Evolutionary conservation across 2,888 invertebrate genomes (phyloP).

Genomic region (Melieria crassipennis): DNA sequence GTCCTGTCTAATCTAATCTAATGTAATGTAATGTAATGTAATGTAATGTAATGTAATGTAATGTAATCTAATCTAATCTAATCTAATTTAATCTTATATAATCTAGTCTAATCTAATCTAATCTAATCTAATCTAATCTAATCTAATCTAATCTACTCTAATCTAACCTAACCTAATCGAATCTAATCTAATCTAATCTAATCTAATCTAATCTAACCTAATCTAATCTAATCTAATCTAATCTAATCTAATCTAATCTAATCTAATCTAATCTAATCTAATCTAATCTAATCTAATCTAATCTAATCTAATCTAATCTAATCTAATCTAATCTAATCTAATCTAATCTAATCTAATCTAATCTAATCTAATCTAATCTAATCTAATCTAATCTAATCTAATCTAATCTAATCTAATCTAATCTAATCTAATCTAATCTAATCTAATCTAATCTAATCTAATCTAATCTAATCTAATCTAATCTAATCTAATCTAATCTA

Average conservation of each 20-base stretch:
- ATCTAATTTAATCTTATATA: not conserved
- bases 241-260: no score
- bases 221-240: no score
- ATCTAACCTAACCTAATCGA: not conserved
- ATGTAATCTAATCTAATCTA: not conserved
- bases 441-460: not conserved
- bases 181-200: not conserved
- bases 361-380: no score
- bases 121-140: not conserved
- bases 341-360: no score
- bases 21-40: not conserved
- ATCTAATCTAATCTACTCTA: not conserved
- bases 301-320: no score
- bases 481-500: not conserved
- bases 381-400: no score
- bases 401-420: no score
- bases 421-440: not conserved
- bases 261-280: no score
- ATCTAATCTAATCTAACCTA: no score
- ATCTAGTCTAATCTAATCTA: not conserved
- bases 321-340: no score
- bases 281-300: no score
- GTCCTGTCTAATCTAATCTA: not conserved
- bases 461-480: not conserved
- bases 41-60: not conserved